A percentile compares a stretch with the other conserved stretches of the same genome.
Evolutionary conservation across 2,888 invertebrate genomes (phyloP).

Genomic region (Melanotus villosus): DNA sequence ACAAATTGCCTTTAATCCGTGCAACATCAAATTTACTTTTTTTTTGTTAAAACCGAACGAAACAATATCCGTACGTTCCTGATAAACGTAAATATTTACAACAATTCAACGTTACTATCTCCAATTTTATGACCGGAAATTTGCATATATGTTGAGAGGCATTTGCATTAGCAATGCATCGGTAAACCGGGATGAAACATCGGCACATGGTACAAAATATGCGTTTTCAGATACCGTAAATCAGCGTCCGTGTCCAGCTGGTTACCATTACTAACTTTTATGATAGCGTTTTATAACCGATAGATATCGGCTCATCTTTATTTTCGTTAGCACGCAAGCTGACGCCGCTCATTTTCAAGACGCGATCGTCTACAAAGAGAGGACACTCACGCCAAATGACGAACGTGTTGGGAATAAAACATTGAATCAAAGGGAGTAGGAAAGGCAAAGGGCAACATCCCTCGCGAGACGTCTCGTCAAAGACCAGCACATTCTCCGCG

Average conservation of each 20-base stretch:
- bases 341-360: conserved; percentile 44
- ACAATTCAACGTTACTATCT: conserved; percentile 1
- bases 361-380: conserved; percentile 38
- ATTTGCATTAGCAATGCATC: conserved; percentile 32
- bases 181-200: conserved; percentile 22
- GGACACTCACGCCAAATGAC: conserved; percentile 44
- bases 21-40: neutral
- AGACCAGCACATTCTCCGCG: conserved; percentile 24
- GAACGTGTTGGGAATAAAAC: conserved; percentile 46
- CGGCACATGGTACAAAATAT: conserved; percentile 20
- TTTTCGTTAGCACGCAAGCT: conserved; percentile 47
- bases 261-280: conserved; percentile 28
- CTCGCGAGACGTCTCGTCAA: conserved; percentile 26
- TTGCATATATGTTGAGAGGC: conserved; percentile 26
- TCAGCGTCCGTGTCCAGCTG: conserved; percentile 36
- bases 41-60: neutral
- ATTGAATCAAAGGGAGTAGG: conserved; percentile 38
- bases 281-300: conserved; percentile 37
- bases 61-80: neutral
- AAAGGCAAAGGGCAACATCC: conserved; percentile 28
- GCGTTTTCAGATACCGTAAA: conserved; percentile 32
- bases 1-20: too few relatives aligned
- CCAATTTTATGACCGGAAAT: conserved; percentile 19
- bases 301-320: conserved; percentile 44
- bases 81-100: conserved; percentile 19